phyloP scores from a whole-genome alignment of 2,888 invertebrate species.

The Himalopsyche tibetana region DNA sequence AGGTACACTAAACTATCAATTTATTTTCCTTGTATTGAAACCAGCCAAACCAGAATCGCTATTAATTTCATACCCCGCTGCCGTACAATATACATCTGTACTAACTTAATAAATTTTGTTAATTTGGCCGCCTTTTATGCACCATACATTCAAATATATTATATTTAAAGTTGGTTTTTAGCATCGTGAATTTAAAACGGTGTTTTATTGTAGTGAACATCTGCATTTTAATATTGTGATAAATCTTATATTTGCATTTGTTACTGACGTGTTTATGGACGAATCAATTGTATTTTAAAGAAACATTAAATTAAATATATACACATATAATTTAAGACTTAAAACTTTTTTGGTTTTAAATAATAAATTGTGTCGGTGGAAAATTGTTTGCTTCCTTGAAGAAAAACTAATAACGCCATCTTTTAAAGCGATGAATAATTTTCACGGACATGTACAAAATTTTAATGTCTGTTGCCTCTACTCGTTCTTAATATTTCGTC shows the following conservation, averaged over 20 bases:
- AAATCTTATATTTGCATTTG: neutral
- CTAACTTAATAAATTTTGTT: neutral
- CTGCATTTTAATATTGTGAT: neutral
- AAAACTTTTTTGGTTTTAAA: too few relatives aligned
- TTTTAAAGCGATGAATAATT: too few relatives aligned
- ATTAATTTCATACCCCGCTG: conserved; percentile 1
- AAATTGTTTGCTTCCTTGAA: too few relatives aligned
- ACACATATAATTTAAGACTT: too few relatives aligned
- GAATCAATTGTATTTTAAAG: neutral
- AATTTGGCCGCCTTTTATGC: neutral
- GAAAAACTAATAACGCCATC: too few relatives aligned
- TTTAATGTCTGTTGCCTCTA: too few relatives aligned
- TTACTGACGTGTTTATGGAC: neutral
- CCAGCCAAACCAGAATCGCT: conserved; percentile 22
- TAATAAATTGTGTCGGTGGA: too few relatives aligned
- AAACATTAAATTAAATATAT: too few relatives aligned
- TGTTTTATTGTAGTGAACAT: neutral
- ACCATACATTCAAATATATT: neutral
- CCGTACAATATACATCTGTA: conserved; percentile 1
- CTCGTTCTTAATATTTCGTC: too few relatives aligned
- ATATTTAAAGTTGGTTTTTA: neutral
- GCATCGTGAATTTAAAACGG: neutral
- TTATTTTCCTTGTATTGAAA: neutral
- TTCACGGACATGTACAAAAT: too few relatives aligned
- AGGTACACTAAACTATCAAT: neutral